Base-by-base conservation (phyloP, 2,888 invertebrate genomes). In the Beris morrisii region DNA sequence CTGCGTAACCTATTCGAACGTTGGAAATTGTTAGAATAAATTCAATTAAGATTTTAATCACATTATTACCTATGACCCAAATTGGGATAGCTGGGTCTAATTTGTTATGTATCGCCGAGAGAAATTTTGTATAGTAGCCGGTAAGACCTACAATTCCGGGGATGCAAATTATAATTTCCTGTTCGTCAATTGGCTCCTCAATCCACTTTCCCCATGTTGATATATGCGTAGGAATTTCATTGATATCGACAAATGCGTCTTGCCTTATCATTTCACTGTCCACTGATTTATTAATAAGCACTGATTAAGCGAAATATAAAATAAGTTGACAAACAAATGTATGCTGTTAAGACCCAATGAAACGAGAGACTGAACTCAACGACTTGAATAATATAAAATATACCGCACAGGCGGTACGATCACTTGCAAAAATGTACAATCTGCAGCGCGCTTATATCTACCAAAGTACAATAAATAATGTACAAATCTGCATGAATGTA, bases 101-200 rank as follows among this genome's bases (percentile, higher is more conserved):
- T 64, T 82, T 83, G 69, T 83, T 79, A 76, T 91, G 84, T 5
- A 96, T 73, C 38, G 83, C 82, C 52, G 84, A 81, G 70, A 89
- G 84, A 78, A 95, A 96, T 73, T 86, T 84, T 44, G 84, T 84
- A 74, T 96, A 96, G 79, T 90, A 95, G 67, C 88, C 87, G 0
- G 90, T 85, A 30, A 94, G 76, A 3, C 96, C 96, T 6, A 96
- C 96, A 83, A 96, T 96, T 43, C 96, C 95, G 31, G 93, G 88
- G 70, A 95, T 86, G 70, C 90, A 85, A 53, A 95, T 73, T 52
- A 93, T 85, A 11, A 94, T 76, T 77, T 90, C 86, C 69, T 85
- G 82, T 48, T 83, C 83, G 15, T 82, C 77, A 44, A 82, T 74
- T 64, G 86, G 83, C 71, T 90, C 89, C 73, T 89, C 86, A 30